Evolutionary conservation across 1,140 invertebrate species (phyloP), one percentile per base, ranked within the genome.

Genomic region (Drosophila takahashii): DNA sequence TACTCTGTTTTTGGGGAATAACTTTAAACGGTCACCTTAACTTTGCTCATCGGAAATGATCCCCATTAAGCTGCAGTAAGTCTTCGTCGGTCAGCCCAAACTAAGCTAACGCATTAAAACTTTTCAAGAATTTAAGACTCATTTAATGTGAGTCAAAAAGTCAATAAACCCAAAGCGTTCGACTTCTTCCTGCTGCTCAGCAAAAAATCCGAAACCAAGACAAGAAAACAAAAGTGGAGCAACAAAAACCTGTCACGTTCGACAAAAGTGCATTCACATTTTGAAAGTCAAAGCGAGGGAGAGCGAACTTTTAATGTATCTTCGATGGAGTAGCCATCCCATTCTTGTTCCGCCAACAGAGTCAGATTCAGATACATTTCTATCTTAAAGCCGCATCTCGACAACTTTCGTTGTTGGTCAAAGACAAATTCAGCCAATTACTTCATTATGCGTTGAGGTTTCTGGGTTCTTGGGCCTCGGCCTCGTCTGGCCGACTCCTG

Each of bases 231-330:
- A 72, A 89, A 89, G 79, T 83, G 78, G 79, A 89, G 66, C 79
- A 86, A 78, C 84, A 76, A 67, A 70, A 79, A 72, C 76, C 64
- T 66, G 79, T 87, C 84, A 87, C 83, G 84, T 87, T 74, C 70
- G 65, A 86, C 61, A 79, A 81, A 78, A 87, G 84, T 87, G 83
- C 83, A 87, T 87, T 83, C 84, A 79, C 83, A 87, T 85, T 85
- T 85, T 77, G 72, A 80, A 84, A 84, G 76, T 85, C 65, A 56
- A 79, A 84, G 80, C 80, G 65, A 32, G 9, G 34, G 37, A 53
- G 48, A 64, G 75, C 42, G 66, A 83, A 83, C 65, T 89, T 83
- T 83, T 70, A 74, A 77, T 81, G 78, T 81, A 44, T 69, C 72
- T 59, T 64, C 74, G 70, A 81, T 78, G 77, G 42, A 61, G 71